These are phyloP conservation scores for Arctopsyche grandis DNA, from an alignment of 1,140 invertebrate species.

Conservation along the genomic window DNA sequence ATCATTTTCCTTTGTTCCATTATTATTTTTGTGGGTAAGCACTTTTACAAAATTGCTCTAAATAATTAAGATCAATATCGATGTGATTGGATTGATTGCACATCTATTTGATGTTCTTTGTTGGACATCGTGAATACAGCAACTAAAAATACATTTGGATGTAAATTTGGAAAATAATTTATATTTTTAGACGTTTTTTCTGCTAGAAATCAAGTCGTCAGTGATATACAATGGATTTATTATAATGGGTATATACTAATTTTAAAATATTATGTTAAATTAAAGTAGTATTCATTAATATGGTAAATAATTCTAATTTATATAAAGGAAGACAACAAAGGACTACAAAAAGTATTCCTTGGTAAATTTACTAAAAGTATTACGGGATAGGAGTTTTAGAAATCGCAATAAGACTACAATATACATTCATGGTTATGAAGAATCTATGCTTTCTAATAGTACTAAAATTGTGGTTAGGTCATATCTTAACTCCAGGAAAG, in stretches of 20 bases:
- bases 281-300: no score
- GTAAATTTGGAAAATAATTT: neutral
- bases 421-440: slow-evolving; percentile 70
- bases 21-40: slow-evolving; percentile 2
- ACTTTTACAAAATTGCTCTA: neutral
- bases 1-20: neutral
- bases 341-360: slow-evolving; percentile 34
- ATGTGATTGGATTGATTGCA: neutral
- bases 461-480: slow-evolving; percentile 64
- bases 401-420: slow-evolving; percentile 60
- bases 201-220: slow-evolving; percentile 25
- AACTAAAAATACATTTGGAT: neutral
- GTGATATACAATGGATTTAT: slow-evolving; percentile 36
- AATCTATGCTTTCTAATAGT: slow-evolving; percentile 66
- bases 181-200: neutral
- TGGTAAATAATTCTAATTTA: neutral
- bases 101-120: neutral
- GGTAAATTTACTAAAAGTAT: slow-evolving; percentile 40
- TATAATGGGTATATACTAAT: slow-evolving; percentile 38
- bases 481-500: slow-evolving; percentile 61
- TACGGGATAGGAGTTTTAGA: slow-evolving; percentile 21
- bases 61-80: no score
- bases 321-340: slow-evolving; percentile 35
- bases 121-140: no score
- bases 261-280: no score